Evolutionary conservation across 1,140 invertebrate species (phyloP).

Genomic region (Maconellicoccus hirsutus): DNA sequence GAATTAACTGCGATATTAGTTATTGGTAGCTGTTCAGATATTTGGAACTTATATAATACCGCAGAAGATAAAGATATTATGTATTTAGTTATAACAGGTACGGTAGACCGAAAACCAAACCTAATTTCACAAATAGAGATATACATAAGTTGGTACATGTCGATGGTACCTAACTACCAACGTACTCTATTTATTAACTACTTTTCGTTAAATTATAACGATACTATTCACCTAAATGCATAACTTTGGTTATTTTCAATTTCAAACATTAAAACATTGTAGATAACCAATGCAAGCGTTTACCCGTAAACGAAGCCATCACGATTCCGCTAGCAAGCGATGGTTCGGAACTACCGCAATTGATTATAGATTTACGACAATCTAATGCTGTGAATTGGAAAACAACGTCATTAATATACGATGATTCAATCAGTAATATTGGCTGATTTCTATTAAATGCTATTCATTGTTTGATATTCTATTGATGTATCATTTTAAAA

Average conservation of each 20-base stretch:
- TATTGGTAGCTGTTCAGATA: not conserved
- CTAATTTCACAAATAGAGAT: no score
- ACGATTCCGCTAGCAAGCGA: slow-evolving; percentile 50
- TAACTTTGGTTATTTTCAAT: no score
- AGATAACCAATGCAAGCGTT: slow-evolving; percentile 56
- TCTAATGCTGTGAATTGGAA: slow-evolving; percentile 51
- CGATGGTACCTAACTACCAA: no score
- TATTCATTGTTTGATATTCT: no score
- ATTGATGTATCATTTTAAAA: slow-evolving; percentile 36
- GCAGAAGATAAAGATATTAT: slow-evolving; percentile 15
- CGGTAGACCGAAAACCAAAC: no score
- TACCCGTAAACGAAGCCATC: slow-evolving; percentile 49
- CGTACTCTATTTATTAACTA: no score
- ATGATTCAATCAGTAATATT: slow-evolving; percentile 50
- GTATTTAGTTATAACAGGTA: slow-evolving; percentile 1
- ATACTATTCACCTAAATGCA: no score
- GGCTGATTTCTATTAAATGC: no score
- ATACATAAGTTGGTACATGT: no score
- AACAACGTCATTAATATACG: slow-evolving; percentile 52
- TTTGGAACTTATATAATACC: slow-evolving; percentile 5
- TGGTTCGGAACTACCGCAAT: slow-evolving; percentile 58
- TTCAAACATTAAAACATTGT: slow-evolving; percentile 33
- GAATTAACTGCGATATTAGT: not conserved
- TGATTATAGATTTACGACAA: slow-evolving; percentile 55
- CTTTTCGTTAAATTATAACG: no score